Conservation (phyloP, 1,140 invertebrate species). For the Orussus abietinus region DNA sequence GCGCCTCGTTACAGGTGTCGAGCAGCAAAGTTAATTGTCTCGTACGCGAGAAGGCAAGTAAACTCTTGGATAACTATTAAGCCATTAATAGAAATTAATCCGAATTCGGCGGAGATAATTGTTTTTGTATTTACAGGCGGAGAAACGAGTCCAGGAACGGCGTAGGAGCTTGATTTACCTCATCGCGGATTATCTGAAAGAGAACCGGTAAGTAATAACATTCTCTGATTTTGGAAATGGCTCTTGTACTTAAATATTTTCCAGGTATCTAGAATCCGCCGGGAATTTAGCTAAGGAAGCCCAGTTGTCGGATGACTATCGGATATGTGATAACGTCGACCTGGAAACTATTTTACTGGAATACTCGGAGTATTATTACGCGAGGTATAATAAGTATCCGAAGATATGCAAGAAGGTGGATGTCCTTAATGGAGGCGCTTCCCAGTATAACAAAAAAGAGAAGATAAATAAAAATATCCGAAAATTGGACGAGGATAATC, state of each 20-base stretch:
- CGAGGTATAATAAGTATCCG: slow-evolving; percentile 83
- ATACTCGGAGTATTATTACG: slow-evolving; percentile 81
- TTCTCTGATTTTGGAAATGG: slow-evolving; percentile 13
- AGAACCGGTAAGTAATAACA: slow-evolving; percentile 60
- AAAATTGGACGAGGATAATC: slow-evolving; percentile 22
- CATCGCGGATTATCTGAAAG: slow-evolving; percentile 69
- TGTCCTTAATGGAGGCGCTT: slow-evolving; percentile 11
- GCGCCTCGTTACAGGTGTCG: no score
- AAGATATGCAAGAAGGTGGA: slow-evolving; percentile 65
- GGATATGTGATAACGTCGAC: slow-evolving; percentile 89
- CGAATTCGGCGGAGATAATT: no score
- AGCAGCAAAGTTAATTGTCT: no score
- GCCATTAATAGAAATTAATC: no score
- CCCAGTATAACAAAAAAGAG: slow-evolving; percentile 22
- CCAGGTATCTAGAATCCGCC: slow-evolving; percentile 59
- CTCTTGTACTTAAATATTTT: slow-evolving; percentile 9
- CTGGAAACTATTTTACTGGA: slow-evolving; percentile 83
- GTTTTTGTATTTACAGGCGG: no score
- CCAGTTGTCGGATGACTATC: slow-evolving; percentile 61
- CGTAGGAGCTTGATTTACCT: slow-evolving; percentile 75
- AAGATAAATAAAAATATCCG: slow-evolving; percentile 11
- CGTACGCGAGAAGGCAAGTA: no score
- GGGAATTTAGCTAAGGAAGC: slow-evolving; percentile 66
- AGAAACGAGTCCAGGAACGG: slow-evolving; percentile 60
- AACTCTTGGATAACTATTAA: no score